Base-by-base conservation (phyloP, 2,888 invertebrate genomes). In the Drosophila gaucha region DNA sequence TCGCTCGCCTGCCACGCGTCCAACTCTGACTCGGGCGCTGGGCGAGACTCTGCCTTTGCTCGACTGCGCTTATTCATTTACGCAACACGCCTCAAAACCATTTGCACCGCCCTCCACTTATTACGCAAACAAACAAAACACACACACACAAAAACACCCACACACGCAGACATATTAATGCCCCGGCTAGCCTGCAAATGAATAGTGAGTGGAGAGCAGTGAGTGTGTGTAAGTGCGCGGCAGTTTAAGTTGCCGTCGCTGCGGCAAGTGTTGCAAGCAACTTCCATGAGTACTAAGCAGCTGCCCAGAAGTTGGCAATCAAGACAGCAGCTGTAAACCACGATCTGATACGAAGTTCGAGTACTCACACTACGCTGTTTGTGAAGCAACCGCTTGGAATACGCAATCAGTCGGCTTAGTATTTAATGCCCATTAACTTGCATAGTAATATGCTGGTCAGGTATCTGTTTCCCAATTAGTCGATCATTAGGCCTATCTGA, bases 21-120 rank as follows among this genome's bases (percentile, higher is more conserved):
- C 78, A 69, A 72, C 59, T 65, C 58, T 54, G 56, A 51, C 41
- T 57, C 44, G 43, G 30, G 49, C 43, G 54, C 41, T 36, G 26
- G 56, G 41, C 63, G 14, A 67, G 71, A 46, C 55, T 58, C 30
- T 50, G 56, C 44, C 51, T 24, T 55, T 43, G 77, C 76, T 66
- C 78, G 67, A 59, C 87, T 71, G 64, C 44, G 64, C 74, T 84
- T 85, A 85, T 86, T 85, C 87, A 85, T 87, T 88, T 88, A 85
- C 85, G 75, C 88, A 74, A 77, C 72, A 83, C 74, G 67, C 67
- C 60, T 41, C 51, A 51, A 50, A 67, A 33, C 63, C 73, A 69
- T 70, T 75, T 54, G 24, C 47, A 18, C 82, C 82, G 62, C 86
- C 83, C 70, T 59, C 73, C 73, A 82, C 88, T 71, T 82, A 87